These are phyloP conservation scores for Falco peregrinus DNA, from an alignment of 2,797 vertebrate species.

Conservation along the genomic window DNA sequence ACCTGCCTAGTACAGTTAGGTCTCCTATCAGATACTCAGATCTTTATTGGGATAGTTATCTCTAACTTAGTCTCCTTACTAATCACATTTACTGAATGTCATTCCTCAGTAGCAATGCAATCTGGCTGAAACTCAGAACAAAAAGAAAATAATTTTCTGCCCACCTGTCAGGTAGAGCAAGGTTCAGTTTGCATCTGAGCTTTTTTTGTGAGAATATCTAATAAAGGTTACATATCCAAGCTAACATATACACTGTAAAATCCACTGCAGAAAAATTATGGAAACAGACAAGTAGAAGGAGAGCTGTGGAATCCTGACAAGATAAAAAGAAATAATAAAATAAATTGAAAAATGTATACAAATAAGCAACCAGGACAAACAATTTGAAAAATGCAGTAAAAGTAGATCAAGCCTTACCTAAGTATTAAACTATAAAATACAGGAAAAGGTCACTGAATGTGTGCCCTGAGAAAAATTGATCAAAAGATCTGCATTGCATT, in stretches of 20 bases:
- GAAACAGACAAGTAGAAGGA: background rate
- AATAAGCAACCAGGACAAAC: background rate
- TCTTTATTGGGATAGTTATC: background rate
- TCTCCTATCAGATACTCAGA: background rate
- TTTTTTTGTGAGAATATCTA: background rate
- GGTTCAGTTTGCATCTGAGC: background rate
- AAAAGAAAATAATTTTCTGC: background rate
- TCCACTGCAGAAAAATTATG: background rate
- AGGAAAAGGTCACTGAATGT: background rate
- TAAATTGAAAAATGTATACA: background rate
- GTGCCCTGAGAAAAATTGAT: background rate
- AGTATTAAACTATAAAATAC: background rate
- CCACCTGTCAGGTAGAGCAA: background rate
- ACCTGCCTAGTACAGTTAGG: background rate
- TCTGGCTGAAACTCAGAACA: background rate
- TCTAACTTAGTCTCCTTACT: background rate
- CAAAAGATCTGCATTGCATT: background rate
- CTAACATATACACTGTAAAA: background rate
- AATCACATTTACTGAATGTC: background rate
- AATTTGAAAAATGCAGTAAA: background rate
- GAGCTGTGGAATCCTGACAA: background rate
- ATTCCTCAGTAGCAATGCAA: background rate
- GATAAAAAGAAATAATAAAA: background rate
- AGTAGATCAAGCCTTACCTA: background rate
- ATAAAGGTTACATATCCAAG: background rate